Evolutionary conservation across 2,797 vertebrate species (phyloP), one percentile per base, ranked within the genome.

Genomic region (Euthynnus affinis): DNA sequence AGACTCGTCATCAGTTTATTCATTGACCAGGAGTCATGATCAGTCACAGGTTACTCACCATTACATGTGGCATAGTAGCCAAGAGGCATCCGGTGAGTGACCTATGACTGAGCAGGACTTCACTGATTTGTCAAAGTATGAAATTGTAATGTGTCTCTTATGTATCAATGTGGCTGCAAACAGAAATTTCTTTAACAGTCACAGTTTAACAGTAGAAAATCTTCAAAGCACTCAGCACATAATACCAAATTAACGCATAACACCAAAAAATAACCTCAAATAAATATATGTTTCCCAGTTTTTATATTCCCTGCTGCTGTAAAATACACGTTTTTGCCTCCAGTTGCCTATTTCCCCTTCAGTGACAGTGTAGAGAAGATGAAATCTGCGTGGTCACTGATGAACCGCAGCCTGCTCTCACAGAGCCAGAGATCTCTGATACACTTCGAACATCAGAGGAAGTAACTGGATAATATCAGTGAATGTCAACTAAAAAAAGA

Each of bases 381-480:
- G 62, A 32, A 57, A 55, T 76, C 27, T 77, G 55, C 66, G 58
- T 51, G 32, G 25, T 53, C 51, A 65, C 67, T 69, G 63, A 85
- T 81, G 71, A 27, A 46, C 48, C n/a, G 9, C 58, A 10, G 65
- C 34, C 67, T 40, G 20, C 57, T 80, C 27, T 23, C 59, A 37
- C 46, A 63, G 6, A 29, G 74, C 29, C 71, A 57, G 76, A 44
- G 63, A 57, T 42, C 65, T 49, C 2, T 62, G 61, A 52, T 13
- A 22, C 3, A 42, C 70, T 79, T 34, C 32, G 20, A 55, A 37
- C 70, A n/a, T 61, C 59, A 61, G 62, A 68, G 22, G 66, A 74
- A 57, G 61, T 49, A 59, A 64, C 68, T 56, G 61, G 70, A 60
- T 82, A 59, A 71, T 62, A 58, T 80, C 72, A n/a, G 40, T 59